Evolutionary conservation across 2,888 invertebrate species (phyloP), one percentile per base, ranked within the genome.

Genomic region (Ormyrus labotus): DNA sequence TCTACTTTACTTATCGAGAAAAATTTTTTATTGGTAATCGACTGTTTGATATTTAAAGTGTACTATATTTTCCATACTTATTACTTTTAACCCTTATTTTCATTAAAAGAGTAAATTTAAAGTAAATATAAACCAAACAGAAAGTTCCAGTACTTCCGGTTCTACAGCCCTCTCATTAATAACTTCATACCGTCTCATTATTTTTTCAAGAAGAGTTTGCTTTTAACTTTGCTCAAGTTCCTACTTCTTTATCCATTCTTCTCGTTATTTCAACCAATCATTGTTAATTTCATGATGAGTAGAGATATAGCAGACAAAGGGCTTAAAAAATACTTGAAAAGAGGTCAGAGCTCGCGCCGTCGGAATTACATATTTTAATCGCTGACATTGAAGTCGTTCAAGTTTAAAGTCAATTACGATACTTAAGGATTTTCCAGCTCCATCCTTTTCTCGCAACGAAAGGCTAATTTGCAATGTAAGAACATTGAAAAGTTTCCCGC

Each of bases 321-420:
- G 50, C 6, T 48, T 45, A n/a, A 60, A 11, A 53, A n/a, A 53
- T 8, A 65, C 45, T 48, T 10, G 10, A 1, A 6, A 13, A 19
- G n/a, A 45, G 45, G 8, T n/a, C 9, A 50, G 19, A 6, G 53
- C 13, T 13, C 6, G 11, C 68, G 5, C 45, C 8, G 50, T 9
- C 34, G 45, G 11, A 51, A 71, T 58, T 73, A 48, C 73, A 79
- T 63, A 74, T 79, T 80, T 75, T 69, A 80, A 75, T 65, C n/a
- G 60, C 61, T 47, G 67, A 61, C 51, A 72, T 72, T 61, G 65
- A 55, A 71, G 61, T 63, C 68, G 19, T 53, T 19, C 70, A 71
- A 80, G 70, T 80, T 75, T 75, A 65, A 60, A 75, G 61, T 65
- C 63, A 80, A 75, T 70, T 75, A 75, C 61, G 65, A 80, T 80